Conservation (phyloP, 2,113 vertebrate species). For the Hemiscyllium ocellatum region DNA sequence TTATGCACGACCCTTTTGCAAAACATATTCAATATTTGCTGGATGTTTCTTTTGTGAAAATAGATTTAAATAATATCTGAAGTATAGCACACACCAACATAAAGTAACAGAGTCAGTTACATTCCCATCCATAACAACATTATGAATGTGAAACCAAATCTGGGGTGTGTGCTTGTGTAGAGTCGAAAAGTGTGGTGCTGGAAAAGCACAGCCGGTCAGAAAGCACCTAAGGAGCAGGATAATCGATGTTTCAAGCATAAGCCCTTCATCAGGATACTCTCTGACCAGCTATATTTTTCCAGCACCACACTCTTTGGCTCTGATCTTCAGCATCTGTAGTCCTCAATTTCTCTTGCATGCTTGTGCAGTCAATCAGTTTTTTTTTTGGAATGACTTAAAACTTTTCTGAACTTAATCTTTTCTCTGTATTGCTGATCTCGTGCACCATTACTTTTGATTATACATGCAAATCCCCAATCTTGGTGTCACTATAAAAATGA, state of each 20-base stretch:
- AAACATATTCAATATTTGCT: not conserved
- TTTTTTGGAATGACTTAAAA: not conserved
- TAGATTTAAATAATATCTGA: not conserved
- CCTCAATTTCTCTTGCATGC: not conserved
- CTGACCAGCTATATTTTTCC: too few species aligned
- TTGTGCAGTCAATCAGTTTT: not conserved
- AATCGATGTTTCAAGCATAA: too few species aligned
- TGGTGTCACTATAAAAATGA: not conserved
- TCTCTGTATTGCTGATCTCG: not conserved
- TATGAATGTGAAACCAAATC: not conserved
- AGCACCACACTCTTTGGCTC: too few species aligned
- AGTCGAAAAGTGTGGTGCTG: too few species aligned
- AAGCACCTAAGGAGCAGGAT: too few species aligned
- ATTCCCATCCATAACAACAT: not conserved
- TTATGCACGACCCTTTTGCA: not conserved
- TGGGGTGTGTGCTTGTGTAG: not conserved
- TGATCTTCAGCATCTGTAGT: too few species aligned
- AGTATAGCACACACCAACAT: not conserved
- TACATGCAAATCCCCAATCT: not conserved
- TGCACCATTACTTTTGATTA: not conserved
- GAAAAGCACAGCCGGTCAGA: too few species aligned
- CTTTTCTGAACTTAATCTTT: not conserved
- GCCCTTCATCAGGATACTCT: too few species aligned
- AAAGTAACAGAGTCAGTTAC: not conserved
- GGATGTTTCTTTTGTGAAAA: not conserved